phyloP scores from a whole-genome alignment of 2,888 invertebrate species.

The Folsomia candida region DNA sequence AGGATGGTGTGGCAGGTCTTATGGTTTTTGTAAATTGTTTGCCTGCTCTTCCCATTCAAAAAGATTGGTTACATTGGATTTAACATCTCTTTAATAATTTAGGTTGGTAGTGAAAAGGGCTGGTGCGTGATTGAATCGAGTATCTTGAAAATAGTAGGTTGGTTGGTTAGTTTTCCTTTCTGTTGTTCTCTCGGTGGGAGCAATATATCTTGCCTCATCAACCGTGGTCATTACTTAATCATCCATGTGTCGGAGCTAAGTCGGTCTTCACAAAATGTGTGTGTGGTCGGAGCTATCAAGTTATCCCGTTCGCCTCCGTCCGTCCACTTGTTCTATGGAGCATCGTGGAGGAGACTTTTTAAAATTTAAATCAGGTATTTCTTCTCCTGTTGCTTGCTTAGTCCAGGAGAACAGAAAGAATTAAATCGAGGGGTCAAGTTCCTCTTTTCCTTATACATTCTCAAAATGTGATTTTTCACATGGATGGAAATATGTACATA shows the following conservation, averaged over 20 bases:
- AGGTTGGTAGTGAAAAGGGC: not conserved
- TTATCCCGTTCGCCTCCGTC: conserved; percentile 1
- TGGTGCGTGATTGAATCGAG: not conserved
- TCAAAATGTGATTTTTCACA: too few species aligned
- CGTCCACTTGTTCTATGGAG: not conserved
- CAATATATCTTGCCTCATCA: conserved; percentile 51
- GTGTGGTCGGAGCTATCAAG: conserved; percentile 50
- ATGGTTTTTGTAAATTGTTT: not conserved
- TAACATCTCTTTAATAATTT: not conserved
- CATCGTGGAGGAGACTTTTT: not conserved
- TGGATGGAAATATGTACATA: too few species aligned
- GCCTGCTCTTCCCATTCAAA: too few species aligned
- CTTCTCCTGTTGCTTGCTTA: too few species aligned
- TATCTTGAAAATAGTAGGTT: not conserved
- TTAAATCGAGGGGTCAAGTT: not conserved
- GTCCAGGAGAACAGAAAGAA: too few species aligned
- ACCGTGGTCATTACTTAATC: conserved; percentile 51
- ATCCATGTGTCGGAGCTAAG: conserved; percentile 50
- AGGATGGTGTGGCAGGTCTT: too few species aligned
- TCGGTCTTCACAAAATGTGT: conserved; percentile 46
- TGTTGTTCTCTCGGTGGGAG: conserved; percentile 43
- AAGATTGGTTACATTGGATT: too few species aligned
- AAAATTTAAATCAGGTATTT: not conserved
- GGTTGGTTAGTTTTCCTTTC: conserved; percentile 30
- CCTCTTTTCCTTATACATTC: too few species aligned